Base-by-base conservation (phyloP, 2,113 vertebrate species). In the Chauna torquata region DNA sequence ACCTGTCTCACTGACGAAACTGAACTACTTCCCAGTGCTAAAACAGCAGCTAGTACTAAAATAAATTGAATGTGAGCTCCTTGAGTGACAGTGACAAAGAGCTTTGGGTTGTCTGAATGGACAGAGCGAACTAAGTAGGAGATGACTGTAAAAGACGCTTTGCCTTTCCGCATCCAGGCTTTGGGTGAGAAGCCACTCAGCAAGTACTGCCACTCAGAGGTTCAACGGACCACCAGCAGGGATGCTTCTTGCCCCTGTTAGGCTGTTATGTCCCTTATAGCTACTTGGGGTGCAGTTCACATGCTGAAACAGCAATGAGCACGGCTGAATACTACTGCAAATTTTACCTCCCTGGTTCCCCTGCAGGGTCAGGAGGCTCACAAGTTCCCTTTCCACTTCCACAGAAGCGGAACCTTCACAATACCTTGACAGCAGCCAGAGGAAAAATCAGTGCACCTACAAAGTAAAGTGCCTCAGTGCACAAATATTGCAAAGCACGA, bases 201-300 rank as follows among this genome's bases (percentile, higher is more conserved):
- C 4, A 42, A 0, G 3, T 47, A 20, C 32, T 34, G 54, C 58
- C 1, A 1, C 3, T 11, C 24, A 15, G 49, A 0, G 3, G 20
- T 7, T 50, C 70, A 30, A 5, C 9, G 12, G 30, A 30, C n/a
- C 3, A 0, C 13, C 47, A 22, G 40, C 49, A 44, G 25, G 36
- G 71, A 45, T 55, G 66, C 58, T 70, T 49, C 88, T 68, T 44
- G 74, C 65, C 71, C 75, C 79, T 18, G 18, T 23, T 52, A 17
- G 1, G 34, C 9, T 64, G 45, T 38, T 30, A 6, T 1, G 1
- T 32, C 59, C 27, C 49, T 58, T 17, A 2, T 1, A 7, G 2
- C 25, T 24, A 11, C 0, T n/a, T 14, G 45, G 22, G 45, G 12
- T 4, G 40, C 13, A 28, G 30, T 4, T 85, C 71, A 58, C 36